Evolutionary conservation across 2,888 invertebrate species (phyloP).

Genomic region (Sesia bembeciformis): DNA sequence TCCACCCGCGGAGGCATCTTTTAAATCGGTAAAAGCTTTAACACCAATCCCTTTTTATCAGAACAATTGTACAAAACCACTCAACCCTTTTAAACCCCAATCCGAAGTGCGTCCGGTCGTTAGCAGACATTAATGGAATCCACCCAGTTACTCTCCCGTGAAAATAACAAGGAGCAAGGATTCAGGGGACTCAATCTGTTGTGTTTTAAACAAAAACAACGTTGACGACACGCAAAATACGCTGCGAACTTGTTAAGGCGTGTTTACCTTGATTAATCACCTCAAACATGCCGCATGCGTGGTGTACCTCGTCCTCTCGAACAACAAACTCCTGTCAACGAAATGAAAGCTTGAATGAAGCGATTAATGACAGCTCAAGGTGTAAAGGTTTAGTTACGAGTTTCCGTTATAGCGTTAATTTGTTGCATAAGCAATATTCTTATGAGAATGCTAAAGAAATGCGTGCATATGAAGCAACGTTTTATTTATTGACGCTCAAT

Average conservation of each 20-base stretch:
- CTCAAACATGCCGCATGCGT: background rate
- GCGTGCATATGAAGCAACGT: too few relatives aligned
- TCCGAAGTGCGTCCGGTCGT: conserved; percentile 71
- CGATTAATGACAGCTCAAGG: too few relatives aligned
- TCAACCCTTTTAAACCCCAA: conserved; percentile 73
- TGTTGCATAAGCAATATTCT: too few relatives aligned
- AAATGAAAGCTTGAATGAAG: too few relatives aligned
- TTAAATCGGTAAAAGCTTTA: conserved; percentile 66
- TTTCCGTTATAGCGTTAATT: too few relatives aligned
- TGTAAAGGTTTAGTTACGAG: too few relatives aligned
- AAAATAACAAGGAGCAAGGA: conserved; percentile 55
- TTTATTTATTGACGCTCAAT: too few relatives aligned
- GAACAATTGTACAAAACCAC: conserved; percentile 71
- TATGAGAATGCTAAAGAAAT: too few relatives aligned
- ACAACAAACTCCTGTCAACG: too few relatives aligned
- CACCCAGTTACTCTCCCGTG: conserved; percentile 60
- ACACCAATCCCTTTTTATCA: conserved; percentile 66
- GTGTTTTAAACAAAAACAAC: conserved; percentile 25
- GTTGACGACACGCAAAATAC: conserved; percentile 20
- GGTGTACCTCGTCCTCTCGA: background rate
- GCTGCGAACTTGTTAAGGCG: conserved; percentile 8
- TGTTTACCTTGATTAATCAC: conserved; percentile 4
- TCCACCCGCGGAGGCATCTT: conserved; percentile 54
- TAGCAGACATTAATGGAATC: conserved; percentile 72
- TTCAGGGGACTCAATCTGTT: background rate